These are phyloP conservation scores for Neoscelio sp. DNA, from an alignment of 2,888 invertebrate genomes.

Conservation along the genomic window DNA sequence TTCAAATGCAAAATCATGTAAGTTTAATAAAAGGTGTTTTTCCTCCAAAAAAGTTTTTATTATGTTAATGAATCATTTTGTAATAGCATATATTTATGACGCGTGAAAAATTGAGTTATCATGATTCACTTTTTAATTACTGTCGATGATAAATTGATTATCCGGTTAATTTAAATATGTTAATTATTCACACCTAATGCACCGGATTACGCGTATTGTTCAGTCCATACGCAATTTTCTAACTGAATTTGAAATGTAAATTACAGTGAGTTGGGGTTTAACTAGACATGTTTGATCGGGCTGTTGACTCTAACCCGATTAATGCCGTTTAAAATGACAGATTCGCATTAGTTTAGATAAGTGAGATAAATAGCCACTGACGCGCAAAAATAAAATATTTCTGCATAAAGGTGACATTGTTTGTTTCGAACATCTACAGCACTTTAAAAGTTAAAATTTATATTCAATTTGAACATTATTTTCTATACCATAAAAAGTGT, in stretches of 20 bases:
- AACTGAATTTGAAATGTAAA: conserved; percentile 4
- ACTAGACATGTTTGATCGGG: neutral
- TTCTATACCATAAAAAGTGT: too few relatives aligned
- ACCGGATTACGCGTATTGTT: neutral
- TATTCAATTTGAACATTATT: too few relatives aligned
- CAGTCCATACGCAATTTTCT: neutral
- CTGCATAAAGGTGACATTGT: too few relatives aligned
- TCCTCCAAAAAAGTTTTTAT: too few relatives aligned
- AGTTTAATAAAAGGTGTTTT: too few relatives aligned
- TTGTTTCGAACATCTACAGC: too few relatives aligned
- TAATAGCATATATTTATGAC: too few relatives aligned
- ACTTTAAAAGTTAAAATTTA: too few relatives aligned
- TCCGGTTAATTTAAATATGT: neutral
- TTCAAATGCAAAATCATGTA: too few relatives aligned
- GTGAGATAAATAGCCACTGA: neutral
- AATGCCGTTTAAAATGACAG: conserved; percentile 4
- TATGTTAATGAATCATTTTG: too few relatives aligned
- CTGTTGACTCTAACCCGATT: conserved; percentile 8
- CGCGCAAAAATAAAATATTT: too few relatives aligned
- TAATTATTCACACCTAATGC: neutral
- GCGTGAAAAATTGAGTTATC: neutral
- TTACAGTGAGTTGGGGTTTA: neutral
- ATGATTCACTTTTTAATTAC: neutral
- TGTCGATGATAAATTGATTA: neutral
- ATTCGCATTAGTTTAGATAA: neutral